Evolutionary conservation across 2,797 vertebrate genomes (phyloP).

Genomic region (Tauraco hartlaubi): DNA sequence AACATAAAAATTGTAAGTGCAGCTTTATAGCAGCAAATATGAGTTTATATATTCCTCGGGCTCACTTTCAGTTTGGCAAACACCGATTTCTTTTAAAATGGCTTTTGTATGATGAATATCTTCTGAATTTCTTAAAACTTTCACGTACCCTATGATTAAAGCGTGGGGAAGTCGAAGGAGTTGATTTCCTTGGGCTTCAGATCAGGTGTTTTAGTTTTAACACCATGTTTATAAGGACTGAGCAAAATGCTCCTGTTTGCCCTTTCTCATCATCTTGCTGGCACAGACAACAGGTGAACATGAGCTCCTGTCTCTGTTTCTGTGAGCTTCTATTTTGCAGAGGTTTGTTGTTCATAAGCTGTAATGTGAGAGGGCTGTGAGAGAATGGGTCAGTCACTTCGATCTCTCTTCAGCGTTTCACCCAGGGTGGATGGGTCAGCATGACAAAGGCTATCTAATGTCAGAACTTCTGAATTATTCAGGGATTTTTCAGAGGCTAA

Average conservation of each 20-base stretch:
- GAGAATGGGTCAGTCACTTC: background rate
- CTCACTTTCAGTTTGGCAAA: background rate
- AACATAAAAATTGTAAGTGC: background rate
- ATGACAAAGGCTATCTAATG: constrained; percentile 73
- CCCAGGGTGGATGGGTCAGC: constrained; percentile 23
- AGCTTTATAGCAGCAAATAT: background rate
- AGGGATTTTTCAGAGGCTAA: constrained; percentile 72
- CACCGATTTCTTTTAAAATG: background rate
- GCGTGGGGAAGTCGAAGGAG: rapidly evolving
- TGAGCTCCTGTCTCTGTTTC: background rate
- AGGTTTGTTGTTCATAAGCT: background rate
- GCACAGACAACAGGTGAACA: background rate
- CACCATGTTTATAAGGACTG: background rate
- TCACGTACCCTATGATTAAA: background rate
- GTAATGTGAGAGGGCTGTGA: constrained; percentile 41
- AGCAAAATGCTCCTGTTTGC: background rate
- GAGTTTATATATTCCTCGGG: background rate
- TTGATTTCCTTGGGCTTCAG: background rate
- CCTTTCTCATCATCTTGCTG: background rate
- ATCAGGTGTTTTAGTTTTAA: background rate
- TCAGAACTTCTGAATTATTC: constrained; percentile 85
- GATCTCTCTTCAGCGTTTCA: constrained; percentile 51
- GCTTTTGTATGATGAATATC: background rate
- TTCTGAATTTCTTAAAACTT: background rate
- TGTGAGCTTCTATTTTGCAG: background rate